Base-by-base conservation (phyloP, 2,888 invertebrate species). In the Adelognathus sp. region DNA sequence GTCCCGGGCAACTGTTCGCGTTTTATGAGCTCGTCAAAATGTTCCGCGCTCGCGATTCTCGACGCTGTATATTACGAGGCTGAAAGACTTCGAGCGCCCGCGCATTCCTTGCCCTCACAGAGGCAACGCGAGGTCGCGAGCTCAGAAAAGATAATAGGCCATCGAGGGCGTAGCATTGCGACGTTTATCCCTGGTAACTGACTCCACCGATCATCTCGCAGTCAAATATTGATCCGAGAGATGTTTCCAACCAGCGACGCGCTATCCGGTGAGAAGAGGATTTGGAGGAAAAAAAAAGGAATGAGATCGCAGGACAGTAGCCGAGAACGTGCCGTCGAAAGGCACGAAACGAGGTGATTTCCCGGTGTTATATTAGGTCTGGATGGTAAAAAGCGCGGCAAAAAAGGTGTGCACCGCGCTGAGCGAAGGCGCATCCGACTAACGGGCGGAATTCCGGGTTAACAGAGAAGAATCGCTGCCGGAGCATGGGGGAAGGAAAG, bases 11-110 rank as follows among this genome's bases (percentile, higher is more conserved):
- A 84, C 85, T 84, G 84, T 83, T 86, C 82, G 86, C 77, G 86
- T 89, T 89, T 89, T 89, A 89, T 88, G 88, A 86, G 88, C 86
- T 87, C 88, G 87, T 89, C 86, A 89, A 88, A 89, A 88, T 85
- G 88, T 85, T 88, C 83, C 84, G 87, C 69, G 73, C 72, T 73
- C 77, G 77, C 86, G 86, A 87, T 88, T 87, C 87, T 85, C 79
- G 69, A 63, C 82, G 86, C 87, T 88, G 88, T 87, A 78, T 78
- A 78, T 78, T 73, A 73, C 31, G 21, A 27, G 27, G 41, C 14
- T 39, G 18, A 54, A 21, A 21, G 31, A 33, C n/a, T 61, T 58
- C 41, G 46, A 50, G 70, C 76, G 70, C 84, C 78, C 80, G 82
- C 81, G 85, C 87, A 88, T 88, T 86, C 87, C 84, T 86, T 72